Base-by-base conservation (phyloP, 2,113 vertebrate species). In the Chauna torquata region DNA sequence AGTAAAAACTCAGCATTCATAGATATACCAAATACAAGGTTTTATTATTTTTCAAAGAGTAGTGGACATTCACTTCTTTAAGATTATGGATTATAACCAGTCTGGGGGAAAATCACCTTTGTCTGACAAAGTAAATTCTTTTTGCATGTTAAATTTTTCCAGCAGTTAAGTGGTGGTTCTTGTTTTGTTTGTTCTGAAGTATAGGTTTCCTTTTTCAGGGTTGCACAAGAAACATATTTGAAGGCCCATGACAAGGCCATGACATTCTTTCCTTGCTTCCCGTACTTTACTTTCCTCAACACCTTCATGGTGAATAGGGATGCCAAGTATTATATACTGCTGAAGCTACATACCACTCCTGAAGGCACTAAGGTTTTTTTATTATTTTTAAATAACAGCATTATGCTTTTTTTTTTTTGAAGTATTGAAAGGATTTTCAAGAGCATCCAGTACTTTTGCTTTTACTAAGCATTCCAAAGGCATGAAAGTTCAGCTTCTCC, bases 131-230 rank as follows among this genome's bases (percentile, higher is more conserved):
- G 22, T 30, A 25, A 17, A 3, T 9, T 57, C 19, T 25, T 16
- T 44, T 27, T 52, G 15, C 36, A 64, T 50, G 27, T 77, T 52
- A 27, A 62, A 32, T 27, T 45, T 57, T 36, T 91, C 40, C 25
- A 7, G 15, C n/a, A 27, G 34, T 36, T 28, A 14, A 7, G 5
- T 5, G 6, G 5, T 5, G 15, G 1, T 16, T 42, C 14, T 34
- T 34, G 6, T 8, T 18, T 34, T 34, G 6, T 8, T 38, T 52
- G 6, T 16, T 84, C 34, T 49, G 38, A 66, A 38, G 44, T 38
- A 45, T 32, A 52, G 18, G 50, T 52, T 23, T 83, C 27, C 49
- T 64, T 59, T 72, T 20, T 36, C 47, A 34, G 12, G n/a, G 23
- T 23, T 85, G 45, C 36, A 69, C 18, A 36, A 58, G 16, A 54